These are phyloP conservation scores for Ormyrus pomaceus DNA, from an alignment of 2,888 invertebrate genomes.

Conservation along the genomic window DNA sequence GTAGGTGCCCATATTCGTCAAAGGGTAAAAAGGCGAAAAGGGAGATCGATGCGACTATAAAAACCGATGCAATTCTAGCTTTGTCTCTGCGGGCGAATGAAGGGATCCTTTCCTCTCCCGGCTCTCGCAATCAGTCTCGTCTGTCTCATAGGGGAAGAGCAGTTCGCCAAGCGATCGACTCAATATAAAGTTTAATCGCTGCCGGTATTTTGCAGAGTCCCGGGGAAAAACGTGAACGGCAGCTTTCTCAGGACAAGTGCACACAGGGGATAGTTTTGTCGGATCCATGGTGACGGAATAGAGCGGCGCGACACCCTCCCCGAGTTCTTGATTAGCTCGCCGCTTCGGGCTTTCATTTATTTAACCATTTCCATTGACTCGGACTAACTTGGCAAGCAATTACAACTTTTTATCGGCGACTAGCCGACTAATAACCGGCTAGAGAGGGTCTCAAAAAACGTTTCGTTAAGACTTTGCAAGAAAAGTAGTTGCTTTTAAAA, in stretches of 20 bases:
- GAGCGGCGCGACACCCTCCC: background rate
- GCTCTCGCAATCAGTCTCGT: conserved; percentile 45
- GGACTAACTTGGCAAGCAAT: background rate
- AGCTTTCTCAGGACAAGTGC: background rate
- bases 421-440: too few relatives aligned
- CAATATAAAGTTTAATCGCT: conserved; percentile 65
- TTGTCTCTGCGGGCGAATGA: conserved; percentile 17
- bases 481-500: too few relatives aligned
- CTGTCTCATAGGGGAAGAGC: conserved; percentile 33
- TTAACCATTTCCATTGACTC: background rate
- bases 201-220: conserved; percentile 60
- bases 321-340: conserved; percentile 2
- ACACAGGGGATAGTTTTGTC: too few relatives aligned
- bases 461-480: too few relatives aligned
- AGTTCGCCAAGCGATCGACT: conserved; percentile 59
- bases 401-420: too few relatives aligned
- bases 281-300: too few relatives aligned
- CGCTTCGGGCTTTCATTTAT: background rate
- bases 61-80: conserved; percentile 24
- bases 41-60: conserved; percentile 31
- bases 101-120: conserved; percentile 36
- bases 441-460: too few relatives aligned
- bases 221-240: background rate
- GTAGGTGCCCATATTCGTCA: conserved; percentile 23
- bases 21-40: background rate